Evolutionary conservation across 1,140 invertebrate genomes (phyloP).

Genomic region (Meloidogyne exigua): DNA sequence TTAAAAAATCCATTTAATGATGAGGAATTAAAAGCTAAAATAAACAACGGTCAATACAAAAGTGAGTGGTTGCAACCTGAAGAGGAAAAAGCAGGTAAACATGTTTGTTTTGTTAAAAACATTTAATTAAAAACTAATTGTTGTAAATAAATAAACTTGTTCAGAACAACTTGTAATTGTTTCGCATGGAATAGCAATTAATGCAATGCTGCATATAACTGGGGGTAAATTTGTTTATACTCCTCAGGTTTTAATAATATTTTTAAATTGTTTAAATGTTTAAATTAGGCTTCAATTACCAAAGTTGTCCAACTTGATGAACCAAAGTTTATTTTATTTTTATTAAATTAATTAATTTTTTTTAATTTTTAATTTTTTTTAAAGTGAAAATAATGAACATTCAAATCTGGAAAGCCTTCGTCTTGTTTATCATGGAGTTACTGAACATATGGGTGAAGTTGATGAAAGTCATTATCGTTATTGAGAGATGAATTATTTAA

Average conservation of each 20-base stretch:
- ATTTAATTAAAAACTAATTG: background rate
- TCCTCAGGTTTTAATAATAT: background rate
- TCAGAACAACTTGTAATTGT: slow-evolving; percentile 11
- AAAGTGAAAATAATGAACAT: no score
- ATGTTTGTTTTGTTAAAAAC: no score
- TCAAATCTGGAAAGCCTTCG: no score
- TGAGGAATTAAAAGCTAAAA: background rate
- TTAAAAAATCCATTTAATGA: background rate
- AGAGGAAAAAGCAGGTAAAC: background rate
- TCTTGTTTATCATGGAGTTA: no score
- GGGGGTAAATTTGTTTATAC: background rate
- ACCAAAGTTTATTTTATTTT: no score
- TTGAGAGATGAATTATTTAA: no score
- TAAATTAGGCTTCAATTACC: background rate
- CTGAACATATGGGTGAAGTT: background rate
- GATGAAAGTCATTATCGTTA: no score
- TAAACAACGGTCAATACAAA: background rate
- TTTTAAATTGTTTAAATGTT: background rate
- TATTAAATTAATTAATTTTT: no score
- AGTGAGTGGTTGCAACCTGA: background rate
- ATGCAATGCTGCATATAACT: background rate
- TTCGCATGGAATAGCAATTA: background rate
- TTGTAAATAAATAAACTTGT: background rate
- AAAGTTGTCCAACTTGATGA: background rate
- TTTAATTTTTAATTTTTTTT: no score